Evolutionary conservation across 2,113 vertebrate genomes (phyloP).

Genomic region (Isurus oxyrinchus): DNA sequence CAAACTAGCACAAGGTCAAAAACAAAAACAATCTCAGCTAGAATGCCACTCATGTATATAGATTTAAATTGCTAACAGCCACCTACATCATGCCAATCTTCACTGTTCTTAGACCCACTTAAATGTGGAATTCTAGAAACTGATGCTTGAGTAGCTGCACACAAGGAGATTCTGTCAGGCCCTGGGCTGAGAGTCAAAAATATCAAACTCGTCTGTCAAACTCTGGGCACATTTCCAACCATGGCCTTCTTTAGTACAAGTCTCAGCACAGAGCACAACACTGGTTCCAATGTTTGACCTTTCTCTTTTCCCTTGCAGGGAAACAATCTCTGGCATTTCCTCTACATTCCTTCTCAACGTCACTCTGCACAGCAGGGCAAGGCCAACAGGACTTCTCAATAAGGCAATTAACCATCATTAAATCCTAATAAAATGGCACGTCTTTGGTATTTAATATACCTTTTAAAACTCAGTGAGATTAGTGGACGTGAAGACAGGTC

Average conservation of each 20-base stretch:
- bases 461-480: not conserved
- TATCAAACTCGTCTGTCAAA: not conserved
- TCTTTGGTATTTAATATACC: not conserved
- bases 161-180: not conserved
- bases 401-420: not conserved
- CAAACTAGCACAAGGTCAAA: not conserved
- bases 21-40: not conserved
- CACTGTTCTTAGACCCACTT: not conserved
- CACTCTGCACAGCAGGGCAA: not conserved
- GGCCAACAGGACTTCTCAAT: not conserved
- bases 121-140: not conserved
- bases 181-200: not conserved
- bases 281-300: not conserved
- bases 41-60: not conserved
- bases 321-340: constrained; percentile 11
- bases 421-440: not conserved
- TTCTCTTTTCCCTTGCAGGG: not conserved
- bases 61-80: not conserved
- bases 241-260: not conserved
- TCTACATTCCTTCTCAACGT: not conserved
- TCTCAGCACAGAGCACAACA: not conserved
- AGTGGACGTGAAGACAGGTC: not conserved
- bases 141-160: not conserved
- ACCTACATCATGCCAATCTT: not conserved
- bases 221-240: not conserved